These are phyloP conservation scores for Eristalis pertinax DNA, from an alignment of 2,888 invertebrate genomes.

Conservation along the genomic window DNA sequence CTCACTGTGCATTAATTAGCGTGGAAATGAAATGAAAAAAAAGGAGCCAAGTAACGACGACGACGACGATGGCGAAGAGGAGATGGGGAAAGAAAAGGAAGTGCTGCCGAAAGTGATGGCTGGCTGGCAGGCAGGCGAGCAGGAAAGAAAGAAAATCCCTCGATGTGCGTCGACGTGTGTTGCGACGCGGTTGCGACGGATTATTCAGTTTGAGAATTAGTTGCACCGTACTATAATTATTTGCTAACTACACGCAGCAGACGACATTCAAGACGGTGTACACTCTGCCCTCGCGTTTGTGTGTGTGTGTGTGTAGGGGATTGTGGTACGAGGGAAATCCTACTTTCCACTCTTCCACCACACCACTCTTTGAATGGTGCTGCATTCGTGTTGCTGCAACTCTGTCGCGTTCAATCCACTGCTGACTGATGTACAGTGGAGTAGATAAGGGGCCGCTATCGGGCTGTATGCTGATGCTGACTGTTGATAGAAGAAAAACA, in stretches of 20 bases:
- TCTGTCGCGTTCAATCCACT: slow-evolving; percentile 22
- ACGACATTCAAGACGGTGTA: slow-evolving; percentile 29
- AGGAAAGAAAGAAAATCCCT: slow-evolving; percentile 48
- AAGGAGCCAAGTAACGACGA: background rate
- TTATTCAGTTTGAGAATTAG: slow-evolving; percentile 53
- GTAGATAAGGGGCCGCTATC: slow-evolving; percentile 27
- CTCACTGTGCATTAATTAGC: slow-evolving; percentile 54
- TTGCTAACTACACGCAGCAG: slow-evolving; percentile 46
- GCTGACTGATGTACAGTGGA: slow-evolving; percentile 38
- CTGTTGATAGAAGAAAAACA: background rate
- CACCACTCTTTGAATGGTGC: slow-evolving; percentile 44
- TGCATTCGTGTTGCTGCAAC: slow-evolving; percentile 42
- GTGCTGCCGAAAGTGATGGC: background rate
- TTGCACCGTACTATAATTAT: slow-evolving; percentile 54
- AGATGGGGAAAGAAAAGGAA: background rate
- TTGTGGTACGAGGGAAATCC: slow-evolving; percentile 22
- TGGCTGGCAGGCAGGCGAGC: background rate
- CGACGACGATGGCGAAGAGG: background rate
- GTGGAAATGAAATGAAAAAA: slow-evolving; percentile 27
- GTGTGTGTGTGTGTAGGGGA: background rate
- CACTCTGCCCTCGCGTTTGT: too few relatives aligned
- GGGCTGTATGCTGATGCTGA: too few relatives aligned
- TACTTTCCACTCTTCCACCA: slow-evolving; percentile 36
- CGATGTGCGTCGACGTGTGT: slow-evolving; percentile 41
- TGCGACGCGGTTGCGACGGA: slow-evolving; percentile 23